Base-by-base conservation (phyloP, 2,888 invertebrate genomes). In the Drosophila birchii region DNA sequence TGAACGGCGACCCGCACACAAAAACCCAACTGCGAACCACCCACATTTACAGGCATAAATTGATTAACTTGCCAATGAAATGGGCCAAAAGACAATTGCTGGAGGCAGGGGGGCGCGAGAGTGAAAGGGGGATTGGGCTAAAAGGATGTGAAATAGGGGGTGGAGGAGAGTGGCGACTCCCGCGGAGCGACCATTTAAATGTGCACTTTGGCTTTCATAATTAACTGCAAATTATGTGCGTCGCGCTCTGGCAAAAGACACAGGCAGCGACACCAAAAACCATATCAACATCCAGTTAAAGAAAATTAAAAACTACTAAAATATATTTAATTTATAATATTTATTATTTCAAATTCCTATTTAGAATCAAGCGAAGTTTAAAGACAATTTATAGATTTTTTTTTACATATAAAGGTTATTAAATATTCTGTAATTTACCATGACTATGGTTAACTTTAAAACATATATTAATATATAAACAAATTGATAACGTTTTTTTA, bases 101-200 rank as follows among this genome's bases (percentile, higher is more conserved):
- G 38, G 20, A 20, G 32, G 63, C n/a, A 23, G 5, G 29, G 11
- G 16, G 8, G 29, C 1, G 7, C 5, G 1, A 5, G 29, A 29
- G 26, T 49, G 5, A 16, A 14, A 8, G 14, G 8, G 44, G 14
- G 23, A 18, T n/a, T 5, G 54, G 38, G 18, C 18, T 3, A 29
- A 26, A 23, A 8, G 41, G n/a, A 36, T 43, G 18, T 29, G 20
- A 11, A 36, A 38, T 38, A 60, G 16, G 26, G 38, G 18, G n/a
- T 51, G 23, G 26, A 36, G 12, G 34, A 16, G 1, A 14, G n/a
- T 29, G 39, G 18, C 20, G 32, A 38, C 55, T 34, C 56, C 55
- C 57, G 58, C 43, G 53, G 63, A 64, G 62, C 51, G 45, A 53
- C 47, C 70, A 69, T 88, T 86, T 86, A 83, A 88, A 75, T 74